phyloP scores from a whole-genome alignment of 2,797 vertebrate species.

The Graptemys geographica region DNA sequence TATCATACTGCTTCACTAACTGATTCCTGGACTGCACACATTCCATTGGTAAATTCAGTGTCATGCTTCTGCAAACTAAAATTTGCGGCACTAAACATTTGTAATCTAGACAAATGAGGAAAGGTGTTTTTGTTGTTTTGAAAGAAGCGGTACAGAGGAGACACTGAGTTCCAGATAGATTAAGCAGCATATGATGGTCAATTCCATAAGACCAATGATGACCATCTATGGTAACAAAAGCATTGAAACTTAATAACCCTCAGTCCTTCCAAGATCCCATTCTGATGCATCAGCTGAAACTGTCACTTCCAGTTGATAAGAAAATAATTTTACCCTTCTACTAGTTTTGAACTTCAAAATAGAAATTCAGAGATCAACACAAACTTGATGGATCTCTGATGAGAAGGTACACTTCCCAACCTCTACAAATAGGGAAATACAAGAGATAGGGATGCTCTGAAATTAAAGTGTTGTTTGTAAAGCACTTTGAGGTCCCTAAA shows the following conservation, averaged over 20 bases:
- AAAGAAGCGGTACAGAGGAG: neutral
- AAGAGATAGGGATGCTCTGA: neutral
- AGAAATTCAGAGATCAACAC: no score
- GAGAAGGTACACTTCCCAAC: neutral
- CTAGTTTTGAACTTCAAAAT: no score
- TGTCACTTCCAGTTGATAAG: neutral
- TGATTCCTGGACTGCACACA: neutral
- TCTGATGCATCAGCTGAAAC: neutral
- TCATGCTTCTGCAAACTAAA: neutral
- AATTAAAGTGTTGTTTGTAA: neutral
- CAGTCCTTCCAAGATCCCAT: neutral
- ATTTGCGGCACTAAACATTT: neutral
- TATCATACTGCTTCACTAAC: neutral
- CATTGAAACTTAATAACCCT: neutral
- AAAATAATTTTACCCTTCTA: neutral
- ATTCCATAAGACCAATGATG: accelerated
- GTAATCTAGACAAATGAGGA: neutral
- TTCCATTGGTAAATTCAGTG: neutral
- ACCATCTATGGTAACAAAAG: neutral
- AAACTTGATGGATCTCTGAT: neutral
- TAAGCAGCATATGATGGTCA: neutral
- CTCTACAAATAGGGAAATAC: accelerated
- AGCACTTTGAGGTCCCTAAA: neutral
- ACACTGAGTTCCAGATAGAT: neutral
- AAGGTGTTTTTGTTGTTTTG: neutral